Percentiles rank a stretch among this genome's conserved stretches.
phyloP scores from a whole-genome alignment of 2,113 vertebrate genomes.

The Oenanthe oenanthe region DNA sequence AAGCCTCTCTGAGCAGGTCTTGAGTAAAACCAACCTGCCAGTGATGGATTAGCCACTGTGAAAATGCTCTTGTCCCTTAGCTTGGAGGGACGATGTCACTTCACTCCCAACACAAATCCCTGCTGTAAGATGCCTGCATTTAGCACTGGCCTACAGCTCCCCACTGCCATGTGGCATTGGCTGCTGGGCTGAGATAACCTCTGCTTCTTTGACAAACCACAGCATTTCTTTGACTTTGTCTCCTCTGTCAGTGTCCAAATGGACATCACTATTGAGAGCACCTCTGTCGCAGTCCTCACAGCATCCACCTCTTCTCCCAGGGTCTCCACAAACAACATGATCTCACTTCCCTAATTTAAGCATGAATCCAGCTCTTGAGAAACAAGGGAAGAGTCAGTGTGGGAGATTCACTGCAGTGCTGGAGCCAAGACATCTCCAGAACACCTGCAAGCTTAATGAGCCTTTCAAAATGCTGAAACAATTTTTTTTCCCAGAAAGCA shows the following conservation, averaged over 20 bases:
- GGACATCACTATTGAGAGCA: not conserved
- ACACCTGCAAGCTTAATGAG: slow-evolving; percentile 33
- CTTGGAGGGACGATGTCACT: not conserved
- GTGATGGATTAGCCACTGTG: not conserved
- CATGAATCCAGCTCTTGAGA: not conserved
- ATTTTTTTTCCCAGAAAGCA: not conserved
- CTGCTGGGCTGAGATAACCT: not conserved
- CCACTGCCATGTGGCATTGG: not conserved
- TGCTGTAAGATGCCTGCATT: not conserved
- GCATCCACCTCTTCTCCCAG: not conserved
- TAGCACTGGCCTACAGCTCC: not conserved
- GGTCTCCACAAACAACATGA: rapidly evolving
- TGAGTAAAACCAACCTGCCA: not conserved
- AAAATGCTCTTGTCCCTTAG: not conserved
- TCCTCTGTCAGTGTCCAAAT: not conserved
- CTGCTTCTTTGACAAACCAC: not conserved
- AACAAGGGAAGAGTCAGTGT: not conserved
- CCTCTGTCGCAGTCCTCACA: not conserved
- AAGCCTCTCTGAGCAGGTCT: not conserved
- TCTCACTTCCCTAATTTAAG: not conserved
- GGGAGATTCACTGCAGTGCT: not conserved
- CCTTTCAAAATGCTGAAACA: not conserved
- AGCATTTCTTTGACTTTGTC: not conserved
- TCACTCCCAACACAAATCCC: not conserved
- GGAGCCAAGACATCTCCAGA: slow-evolving; percentile 14